A percentile compares a stretch with the other conserved stretches of the same genome.
These are phyloP conservation scores for Ornithorhynchus anatinus DNA, from an alignment of 2,113 vertebrate species.

Conservation along the genomic window DNA sequence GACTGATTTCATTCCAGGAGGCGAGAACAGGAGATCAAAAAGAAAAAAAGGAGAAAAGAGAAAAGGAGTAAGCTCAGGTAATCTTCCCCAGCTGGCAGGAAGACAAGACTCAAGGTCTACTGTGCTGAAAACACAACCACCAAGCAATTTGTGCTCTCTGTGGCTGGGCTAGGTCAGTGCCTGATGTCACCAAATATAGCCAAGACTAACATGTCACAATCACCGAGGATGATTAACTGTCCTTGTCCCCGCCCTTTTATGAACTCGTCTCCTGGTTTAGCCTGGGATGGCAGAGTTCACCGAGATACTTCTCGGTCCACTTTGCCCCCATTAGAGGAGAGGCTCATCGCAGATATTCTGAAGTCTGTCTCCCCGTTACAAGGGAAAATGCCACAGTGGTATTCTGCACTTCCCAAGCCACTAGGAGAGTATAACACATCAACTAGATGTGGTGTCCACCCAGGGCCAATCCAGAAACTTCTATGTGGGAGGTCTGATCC, in stretches of 20 bases:
- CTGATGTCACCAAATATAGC: neutral
- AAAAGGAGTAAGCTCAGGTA: slow-evolving; percentile 1
- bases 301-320: neutral
- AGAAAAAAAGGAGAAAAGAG: neutral
- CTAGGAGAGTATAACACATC: neutral
- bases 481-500: neutral
- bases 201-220: neutral
- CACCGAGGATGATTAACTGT: neutral
- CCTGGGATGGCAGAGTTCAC: neutral
- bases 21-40: neutral
- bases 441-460: too few species aligned
- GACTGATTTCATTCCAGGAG: slow-evolving; percentile 18
- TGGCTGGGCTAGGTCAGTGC: neutral
- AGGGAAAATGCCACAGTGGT: too few species aligned
- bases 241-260: neutral
- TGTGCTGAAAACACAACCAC: neutral
- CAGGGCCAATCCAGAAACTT: too few species aligned
- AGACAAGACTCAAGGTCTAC: slow-evolving; percentile 1
- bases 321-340: neutral
- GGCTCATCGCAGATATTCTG: too few species aligned
- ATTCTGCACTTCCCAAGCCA: neutral
- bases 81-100: neutral
- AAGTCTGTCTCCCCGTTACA: too few species aligned
- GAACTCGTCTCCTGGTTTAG: neutral
- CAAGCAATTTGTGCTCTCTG: neutral